Conservation (phyloP, 2,888 invertebrate genomes). For the Ichneumon xanthorius region DNA sequence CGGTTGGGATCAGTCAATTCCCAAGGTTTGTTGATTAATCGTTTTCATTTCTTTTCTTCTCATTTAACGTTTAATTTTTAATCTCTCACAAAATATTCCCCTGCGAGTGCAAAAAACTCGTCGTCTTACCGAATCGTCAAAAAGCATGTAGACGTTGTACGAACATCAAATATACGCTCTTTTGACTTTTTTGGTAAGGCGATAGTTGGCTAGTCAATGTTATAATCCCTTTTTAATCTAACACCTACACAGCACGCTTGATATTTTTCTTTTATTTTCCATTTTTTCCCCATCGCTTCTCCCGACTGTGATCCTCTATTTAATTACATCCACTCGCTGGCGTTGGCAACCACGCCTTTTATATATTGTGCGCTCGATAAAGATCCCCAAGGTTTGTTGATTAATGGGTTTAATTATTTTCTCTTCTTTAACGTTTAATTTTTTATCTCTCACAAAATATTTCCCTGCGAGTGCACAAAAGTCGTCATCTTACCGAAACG, state of each 20-base stretch:
- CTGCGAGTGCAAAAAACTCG: background rate
- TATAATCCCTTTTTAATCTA: constrained; percentile 10
- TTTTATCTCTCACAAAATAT: too few relatives aligned
- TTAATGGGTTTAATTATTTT: background rate
- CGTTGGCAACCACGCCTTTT: background rate
- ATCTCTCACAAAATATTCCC: background rate
- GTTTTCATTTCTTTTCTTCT: constrained; percentile 67
- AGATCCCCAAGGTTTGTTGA: background rate
- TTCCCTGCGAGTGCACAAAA: too few relatives aligned
- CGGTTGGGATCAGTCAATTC: constrained; percentile 86
- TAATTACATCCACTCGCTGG: background rate
- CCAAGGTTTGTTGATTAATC: constrained; percentile 84
- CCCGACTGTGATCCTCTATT: background rate
- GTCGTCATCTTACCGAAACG: too few relatives aligned
- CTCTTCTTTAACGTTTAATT: too few relatives aligned
- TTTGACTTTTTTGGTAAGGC: constrained; percentile 9
- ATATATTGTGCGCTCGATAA: background rate
- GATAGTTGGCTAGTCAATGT: background rate
- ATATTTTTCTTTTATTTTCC: too few relatives aligned
- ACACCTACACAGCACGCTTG: background rate
- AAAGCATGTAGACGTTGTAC: background rate
- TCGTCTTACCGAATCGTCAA: background rate
- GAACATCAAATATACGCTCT: constrained; percentile 18
- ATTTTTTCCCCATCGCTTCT: too few relatives aligned
- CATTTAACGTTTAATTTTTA: background rate